Evolutionary conservation across 2,888 invertebrate species (phyloP).

Genomic region (Xylota segnis): DNA sequence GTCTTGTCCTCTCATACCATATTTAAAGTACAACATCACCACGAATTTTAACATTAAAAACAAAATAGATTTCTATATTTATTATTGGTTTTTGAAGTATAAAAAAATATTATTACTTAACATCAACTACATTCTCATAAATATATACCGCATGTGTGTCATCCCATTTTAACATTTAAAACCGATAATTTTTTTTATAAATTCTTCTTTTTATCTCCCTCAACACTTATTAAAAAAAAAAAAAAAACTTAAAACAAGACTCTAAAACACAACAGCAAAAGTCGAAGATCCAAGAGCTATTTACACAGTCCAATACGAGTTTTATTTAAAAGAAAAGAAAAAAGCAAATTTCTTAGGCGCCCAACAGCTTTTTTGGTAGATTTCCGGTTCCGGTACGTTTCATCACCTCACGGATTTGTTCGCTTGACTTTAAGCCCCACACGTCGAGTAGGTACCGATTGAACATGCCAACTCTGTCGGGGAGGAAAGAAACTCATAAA

Average conservation of each 20-base stretch:
- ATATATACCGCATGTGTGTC: slow-evolving; percentile 3
- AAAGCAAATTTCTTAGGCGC: slow-evolving; percentile 21
- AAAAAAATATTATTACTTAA: slow-evolving; percentile 44
- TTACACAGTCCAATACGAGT: slow-evolving; percentile 24
- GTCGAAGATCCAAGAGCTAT: slow-evolving; percentile 13
- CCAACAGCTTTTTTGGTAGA: slow-evolving; percentile 44
- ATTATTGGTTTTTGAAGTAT: slow-evolving; percentile 25
- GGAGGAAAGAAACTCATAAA: not conserved
- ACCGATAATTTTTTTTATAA: not conserved
- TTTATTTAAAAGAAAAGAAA: not conserved
- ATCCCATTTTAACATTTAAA: not conserved
- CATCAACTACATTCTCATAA: slow-evolving; percentile 12
- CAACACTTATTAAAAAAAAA: not conserved
- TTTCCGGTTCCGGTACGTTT: slow-evolving; percentile 77
- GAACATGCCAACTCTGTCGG: slow-evolving; percentile 86
- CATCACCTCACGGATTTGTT: slow-evolving; percentile 84
- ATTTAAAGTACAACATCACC: no score
- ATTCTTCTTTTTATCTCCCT: not conserved
- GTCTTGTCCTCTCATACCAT: no score
- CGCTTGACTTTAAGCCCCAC: slow-evolving; percentile 87
- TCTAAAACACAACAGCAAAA: slow-evolving; percentile 6
- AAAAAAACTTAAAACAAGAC: not conserved
- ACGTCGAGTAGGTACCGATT: slow-evolving; percentile 86
- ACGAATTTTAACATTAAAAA: not conserved
- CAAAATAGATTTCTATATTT: slow-evolving; percentile 19